These are phyloP conservation scores for Adela reaumurella DNA, from an alignment of 2,888 invertebrate genomes.

Conservation along the genomic window DNA sequence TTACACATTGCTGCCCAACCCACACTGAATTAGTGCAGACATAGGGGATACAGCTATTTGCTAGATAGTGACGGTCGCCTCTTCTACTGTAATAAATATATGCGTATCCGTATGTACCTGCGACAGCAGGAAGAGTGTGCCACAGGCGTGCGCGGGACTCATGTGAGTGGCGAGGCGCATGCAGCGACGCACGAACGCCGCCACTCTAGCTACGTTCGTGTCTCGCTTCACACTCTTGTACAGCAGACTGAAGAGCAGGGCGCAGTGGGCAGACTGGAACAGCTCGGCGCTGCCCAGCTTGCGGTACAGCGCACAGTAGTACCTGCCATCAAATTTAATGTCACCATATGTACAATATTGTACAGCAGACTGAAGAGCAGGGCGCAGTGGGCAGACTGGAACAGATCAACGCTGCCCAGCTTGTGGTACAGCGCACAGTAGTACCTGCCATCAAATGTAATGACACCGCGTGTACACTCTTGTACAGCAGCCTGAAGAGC, in stretches of 20 bases:
- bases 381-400: conserved; percentile 67
- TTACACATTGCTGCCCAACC: too few species aligned
- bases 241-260: conserved; percentile 81
- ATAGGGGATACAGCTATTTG: too few species aligned
- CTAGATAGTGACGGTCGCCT: too few species aligned
- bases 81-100: too few species aligned
- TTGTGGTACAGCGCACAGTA: conserved; percentile 89
- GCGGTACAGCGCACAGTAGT: conserved; percentile 85
- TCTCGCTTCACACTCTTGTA: conserved; percentile 84
- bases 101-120: too few species aligned
- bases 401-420: conserved; percentile 68
- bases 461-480: conserved; percentile 2
- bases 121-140: conserved; percentile 74
- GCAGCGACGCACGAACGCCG: conserved; percentile 79
- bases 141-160: conserved; percentile 76
- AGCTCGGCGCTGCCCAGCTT: conserved; percentile 75
- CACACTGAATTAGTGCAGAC: too few species aligned
- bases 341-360: conserved; percentile 35
- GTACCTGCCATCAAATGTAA: conserved; percentile 55
- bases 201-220: conserved; percentile 63
- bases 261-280: conserved; percentile 65
- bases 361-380: conserved; percentile 84
- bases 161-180: conserved; percentile 63
- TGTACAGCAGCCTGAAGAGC: conserved; percentile 54
- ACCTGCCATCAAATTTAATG: conserved; percentile 57